A percentile compares a stretch with the other conserved stretches of the same genome.
Conservation (phyloP, 2,888 invertebrate species). For the Melanotus villosus region DNA sequence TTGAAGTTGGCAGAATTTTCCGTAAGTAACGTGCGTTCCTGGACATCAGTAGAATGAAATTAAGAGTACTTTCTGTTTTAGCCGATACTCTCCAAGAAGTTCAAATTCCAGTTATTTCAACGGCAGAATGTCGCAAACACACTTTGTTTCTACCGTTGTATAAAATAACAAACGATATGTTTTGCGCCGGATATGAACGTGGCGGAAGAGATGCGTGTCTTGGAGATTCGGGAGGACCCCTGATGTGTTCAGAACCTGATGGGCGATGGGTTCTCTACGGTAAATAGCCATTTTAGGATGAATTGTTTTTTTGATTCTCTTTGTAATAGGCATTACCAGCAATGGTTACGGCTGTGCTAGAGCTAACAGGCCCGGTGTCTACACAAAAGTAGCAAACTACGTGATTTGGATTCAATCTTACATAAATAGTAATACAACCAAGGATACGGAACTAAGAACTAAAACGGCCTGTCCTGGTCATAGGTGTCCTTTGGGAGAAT, state of each 20-base stretch:
- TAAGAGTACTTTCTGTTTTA: no score
- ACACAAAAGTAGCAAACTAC: slow-evolving; percentile 85
- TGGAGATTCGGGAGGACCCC: slow-evolving; percentile 85
- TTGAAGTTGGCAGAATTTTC: slow-evolving; percentile 84
- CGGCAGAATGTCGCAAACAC: slow-evolving; percentile 81
- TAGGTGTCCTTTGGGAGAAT: slow-evolving; percentile 83
- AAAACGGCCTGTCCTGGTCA: slow-evolving; percentile 74
- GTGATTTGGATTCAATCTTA: slow-evolving; percentile 79
- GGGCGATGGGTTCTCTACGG: slow-evolving; percentile 63
- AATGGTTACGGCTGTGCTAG: slow-evolving; percentile 87
- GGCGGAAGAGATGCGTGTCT: slow-evolving; percentile 86
- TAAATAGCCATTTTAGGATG: slow-evolving; percentile 29
- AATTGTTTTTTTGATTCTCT: slow-evolving; percentile 45
- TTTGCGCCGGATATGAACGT: slow-evolving; percentile 85
- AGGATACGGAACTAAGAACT: slow-evolving; percentile 48
- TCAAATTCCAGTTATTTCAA: slow-evolving; percentile 84
- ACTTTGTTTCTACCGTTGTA: slow-evolving; percentile 83
- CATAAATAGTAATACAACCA: slow-evolving; percentile 61
- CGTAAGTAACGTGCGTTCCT: no score
- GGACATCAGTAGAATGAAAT: no score
- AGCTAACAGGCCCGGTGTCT: slow-evolving; percentile 84
- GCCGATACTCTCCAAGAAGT: slow-evolving; percentile 89
- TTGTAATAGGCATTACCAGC: slow-evolving; percentile 84
- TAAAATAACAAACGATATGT: slow-evolving; percentile 85
- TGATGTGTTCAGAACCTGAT: slow-evolving; percentile 80